These are phyloP conservation scores for Thryonomys swinderianus DNA, from an alignment of 2,113 vertebrate genomes.

Conservation along the genomic window DNA sequence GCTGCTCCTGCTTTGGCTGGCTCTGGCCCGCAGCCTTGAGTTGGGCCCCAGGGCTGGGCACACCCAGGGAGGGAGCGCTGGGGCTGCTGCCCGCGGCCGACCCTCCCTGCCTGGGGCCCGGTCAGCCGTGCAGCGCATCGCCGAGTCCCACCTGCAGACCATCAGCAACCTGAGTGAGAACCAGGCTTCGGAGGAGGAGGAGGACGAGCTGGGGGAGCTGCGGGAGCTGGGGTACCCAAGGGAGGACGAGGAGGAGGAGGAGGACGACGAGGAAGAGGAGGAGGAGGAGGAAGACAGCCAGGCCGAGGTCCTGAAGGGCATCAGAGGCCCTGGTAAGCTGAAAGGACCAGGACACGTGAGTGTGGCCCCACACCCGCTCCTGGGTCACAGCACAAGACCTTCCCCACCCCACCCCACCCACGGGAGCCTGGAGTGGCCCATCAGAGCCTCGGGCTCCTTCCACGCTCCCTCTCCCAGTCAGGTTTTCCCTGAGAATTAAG, in stretches of 20 bases:
- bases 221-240: conserved; percentile 83
- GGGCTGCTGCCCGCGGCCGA: background rate
- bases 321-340: conserved; percentile 67
- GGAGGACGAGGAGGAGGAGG: conserved; percentile 86
- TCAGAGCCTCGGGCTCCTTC: background rate
- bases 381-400: background rate
- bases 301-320: conserved; percentile 74
- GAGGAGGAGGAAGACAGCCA: conserved; percentile 79
- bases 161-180: conserved; percentile 88
- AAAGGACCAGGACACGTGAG: background rate
- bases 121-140: conserved; percentile 94
- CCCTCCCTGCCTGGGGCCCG: background rate
- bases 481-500: background rate
- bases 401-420: background rate
- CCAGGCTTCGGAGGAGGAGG: conserved; percentile 87
- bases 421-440: background rate
- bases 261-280: conserved; percentile 79
- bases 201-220: conserved; percentile 84
- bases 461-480: background rate
- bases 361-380: background rate
- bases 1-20: background rate
- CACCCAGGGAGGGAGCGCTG: background rate
- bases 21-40: background rate
- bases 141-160: conserved; percentile 92
- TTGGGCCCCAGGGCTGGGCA: background rate